Evolutionary conservation across 2,888 invertebrate species (phyloP).

Genomic region (Melinaea marsaeus): DNA sequence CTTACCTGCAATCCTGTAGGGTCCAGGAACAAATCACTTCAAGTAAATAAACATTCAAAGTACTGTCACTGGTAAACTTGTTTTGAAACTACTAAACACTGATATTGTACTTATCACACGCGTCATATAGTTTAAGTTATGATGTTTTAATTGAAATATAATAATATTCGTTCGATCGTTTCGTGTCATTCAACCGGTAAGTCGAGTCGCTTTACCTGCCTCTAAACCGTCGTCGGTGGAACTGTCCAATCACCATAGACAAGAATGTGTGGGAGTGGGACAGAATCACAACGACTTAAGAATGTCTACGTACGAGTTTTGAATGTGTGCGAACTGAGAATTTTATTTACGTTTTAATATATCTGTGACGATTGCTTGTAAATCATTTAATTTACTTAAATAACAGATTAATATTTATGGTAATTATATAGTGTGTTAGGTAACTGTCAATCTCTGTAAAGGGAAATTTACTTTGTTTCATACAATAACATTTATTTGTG

Average conservation of each 20-base stretch:
- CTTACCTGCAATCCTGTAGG: background rate
- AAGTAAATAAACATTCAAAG: slow-evolving; percentile 1
- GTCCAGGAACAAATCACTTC: background rate
- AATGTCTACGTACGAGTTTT: background rate
- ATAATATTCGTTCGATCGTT: slow-evolving; percentile 70
- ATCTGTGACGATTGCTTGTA: no score
- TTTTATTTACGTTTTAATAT: background rate
- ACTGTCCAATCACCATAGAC: slow-evolving; percentile 26
- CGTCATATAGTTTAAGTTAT: background rate
- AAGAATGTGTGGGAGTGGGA: slow-evolving; percentile 17
- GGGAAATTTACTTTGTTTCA: no score
- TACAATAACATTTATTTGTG: no score
- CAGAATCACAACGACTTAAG: background rate
- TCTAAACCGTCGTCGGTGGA: slow-evolving; percentile 45
- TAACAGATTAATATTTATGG: no score
- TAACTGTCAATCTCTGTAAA: no score
- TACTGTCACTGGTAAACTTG: background rate
- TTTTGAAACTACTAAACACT: background rate
- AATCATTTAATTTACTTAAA: no score
- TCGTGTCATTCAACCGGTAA: slow-evolving; percentile 64
- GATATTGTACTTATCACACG: background rate
- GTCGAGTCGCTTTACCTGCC: slow-evolving; percentile 60
- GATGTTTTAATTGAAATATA: slow-evolving; percentile 2
- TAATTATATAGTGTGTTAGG: no score
- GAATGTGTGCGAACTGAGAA: slow-evolving; percentile 11